Evolutionary conservation across 2,888 invertebrate species (phyloP).

Genomic region (Drosophila vallismaia): DNA sequence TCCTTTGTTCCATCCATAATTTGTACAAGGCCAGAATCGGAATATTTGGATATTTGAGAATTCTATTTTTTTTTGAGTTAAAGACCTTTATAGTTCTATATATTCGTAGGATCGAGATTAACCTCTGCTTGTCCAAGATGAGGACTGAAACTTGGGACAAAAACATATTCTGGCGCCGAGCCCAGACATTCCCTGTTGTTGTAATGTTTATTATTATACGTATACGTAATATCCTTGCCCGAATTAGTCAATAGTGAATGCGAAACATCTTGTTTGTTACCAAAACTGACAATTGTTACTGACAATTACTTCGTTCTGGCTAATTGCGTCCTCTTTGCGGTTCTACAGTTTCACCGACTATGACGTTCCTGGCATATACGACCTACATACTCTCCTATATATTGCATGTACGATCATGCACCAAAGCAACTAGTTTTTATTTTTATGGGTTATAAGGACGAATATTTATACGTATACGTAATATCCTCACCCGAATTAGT

Average conservation of each 20-base stretch:
- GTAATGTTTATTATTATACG: constrained; percentile 66
- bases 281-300: constrained; percentile 55
- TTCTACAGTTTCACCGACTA: background rate
- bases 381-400: too few species aligned
- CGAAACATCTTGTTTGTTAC: constrained; percentile 49
- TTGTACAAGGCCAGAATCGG: constrained; percentile 19
- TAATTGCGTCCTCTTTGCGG: background rate
- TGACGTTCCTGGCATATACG: background rate
- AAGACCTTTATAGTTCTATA: too few species aligned
- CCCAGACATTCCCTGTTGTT: constrained; percentile 75
- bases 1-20: constrained; percentile 45
- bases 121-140: background rate
- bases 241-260: constrained; percentile 25
- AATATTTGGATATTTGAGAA: background rate
- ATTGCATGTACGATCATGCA: too few species aligned
- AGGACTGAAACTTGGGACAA: constrained; percentile 22
- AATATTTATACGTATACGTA: too few species aligned
- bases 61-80: background rate
- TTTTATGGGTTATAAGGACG: too few species aligned
- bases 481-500: too few species aligned
- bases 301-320: constrained; percentile 12
- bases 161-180: constrained; percentile 75
- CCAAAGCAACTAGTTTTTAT: too few species aligned
- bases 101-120: background rate
- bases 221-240: constrained; percentile 63